Evolutionary conservation across 2,797 vertebrate genomes (phyloP), one percentile per base, ranked within the genome.

Genomic region (Acipenser transmontanus): DNA sequence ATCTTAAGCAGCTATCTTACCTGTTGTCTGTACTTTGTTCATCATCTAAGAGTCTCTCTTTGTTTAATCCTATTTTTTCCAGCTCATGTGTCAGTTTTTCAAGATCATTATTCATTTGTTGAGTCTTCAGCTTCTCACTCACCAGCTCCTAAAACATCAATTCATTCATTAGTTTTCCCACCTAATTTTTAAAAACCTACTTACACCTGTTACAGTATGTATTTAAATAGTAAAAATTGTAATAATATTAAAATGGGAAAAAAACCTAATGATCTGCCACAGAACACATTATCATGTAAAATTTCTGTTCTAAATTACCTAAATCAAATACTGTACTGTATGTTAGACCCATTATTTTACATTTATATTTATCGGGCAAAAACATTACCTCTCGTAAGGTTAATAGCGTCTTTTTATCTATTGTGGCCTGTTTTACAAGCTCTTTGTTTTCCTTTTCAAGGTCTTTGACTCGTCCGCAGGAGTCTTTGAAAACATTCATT

Each of bases 1-100:
- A 34, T 34, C 34, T 34, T 34, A 34, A 34, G 8, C 56, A 48
- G 7, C 52, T 59, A 5, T 59, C 80, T 80, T 81, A 98, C 97
- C 97, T 95, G 86, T 97, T 94, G 60, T 95, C 94, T 12, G 91
- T 94, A 81, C 88, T 88, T 78, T 93, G 92, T 14, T 97, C 94
- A 12, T 98, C 95, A 0, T 93, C 89, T 72, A 99, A 85, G 57
- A 99, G 92, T 50, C 95, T 86, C 68, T 99, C 97, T 79, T 98
- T 99, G 85, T 96, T 95, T 67, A 99, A 85, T 2, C 97, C 97
- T 47, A 99, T 98, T 77, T 98, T 98, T 85, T 99, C 96, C 81
- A 99, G 83, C 76, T 99, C 96, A 0, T 99, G 93, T 49, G 94
- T 95, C 77, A 99, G 87, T 76, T 98, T 99, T 77, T 99, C 96